Conservation (phyloP, 2,113 vertebrate species). For the Alligator mississippiensis region DNA sequence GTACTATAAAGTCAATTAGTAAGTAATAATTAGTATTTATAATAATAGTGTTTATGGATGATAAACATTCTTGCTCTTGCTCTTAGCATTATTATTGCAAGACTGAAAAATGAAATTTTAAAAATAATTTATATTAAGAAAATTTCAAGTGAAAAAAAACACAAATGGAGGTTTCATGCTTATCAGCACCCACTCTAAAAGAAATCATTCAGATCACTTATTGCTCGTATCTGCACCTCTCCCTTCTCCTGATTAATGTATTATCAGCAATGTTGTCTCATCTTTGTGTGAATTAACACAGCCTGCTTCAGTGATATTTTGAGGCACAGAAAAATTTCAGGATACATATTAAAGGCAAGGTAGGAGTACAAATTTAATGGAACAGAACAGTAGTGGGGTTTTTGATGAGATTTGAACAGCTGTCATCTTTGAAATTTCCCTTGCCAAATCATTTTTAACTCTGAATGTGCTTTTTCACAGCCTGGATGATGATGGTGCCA, state of each 20-base stretch:
- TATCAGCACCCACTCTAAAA: constrained; percentile 4
- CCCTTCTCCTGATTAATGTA: constrained; percentile 28
- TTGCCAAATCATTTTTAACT: constrained; percentile 67
- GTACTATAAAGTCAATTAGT: neutral
- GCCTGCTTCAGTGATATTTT: constrained; percentile 45
- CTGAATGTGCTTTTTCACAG: constrained; percentile 44
- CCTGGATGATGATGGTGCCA: constrained; percentile 7
- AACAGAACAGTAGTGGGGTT: constrained; percentile 51
- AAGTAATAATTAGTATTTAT: no score
- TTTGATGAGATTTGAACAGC: constrained; percentile 73
- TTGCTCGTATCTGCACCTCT: neutral
- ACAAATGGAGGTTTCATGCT: neutral
- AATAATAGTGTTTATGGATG: neutral
- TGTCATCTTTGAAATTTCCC: constrained; percentile 71
- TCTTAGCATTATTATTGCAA: neutral
- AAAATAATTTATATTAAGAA: neutral
- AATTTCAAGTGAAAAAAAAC: neutral
- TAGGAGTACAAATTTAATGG: constrained; percentile 59
- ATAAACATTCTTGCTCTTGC: neutral
- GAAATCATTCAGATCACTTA: neutral
- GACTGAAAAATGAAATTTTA: neutral
- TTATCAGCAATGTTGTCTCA: constrained; percentile 2
- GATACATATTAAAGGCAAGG: constrained; percentile 51
- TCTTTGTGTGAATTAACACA: constrained; percentile 46
- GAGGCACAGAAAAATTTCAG: constrained; percentile 51